phyloP scores from a whole-genome alignment of 2,888 invertebrate species.

The Mythimna vitellina region DNA sequence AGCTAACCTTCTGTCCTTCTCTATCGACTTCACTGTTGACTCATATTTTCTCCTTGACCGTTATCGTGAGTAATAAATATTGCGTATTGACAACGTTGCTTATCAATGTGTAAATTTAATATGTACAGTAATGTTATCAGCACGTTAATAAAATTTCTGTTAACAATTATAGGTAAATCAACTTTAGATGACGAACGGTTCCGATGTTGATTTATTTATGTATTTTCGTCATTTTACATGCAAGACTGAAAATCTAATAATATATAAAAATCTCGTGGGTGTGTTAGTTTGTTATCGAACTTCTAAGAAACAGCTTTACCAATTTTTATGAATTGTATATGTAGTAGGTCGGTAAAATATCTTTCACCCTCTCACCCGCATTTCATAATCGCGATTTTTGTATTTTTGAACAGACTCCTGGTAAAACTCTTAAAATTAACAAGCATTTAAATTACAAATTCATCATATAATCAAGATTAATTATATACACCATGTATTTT shows the following conservation, averaged over 20 bases:
- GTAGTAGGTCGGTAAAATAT: too few species aligned
- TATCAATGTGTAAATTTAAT: slow-evolving; percentile 33
- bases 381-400: too few species aligned
- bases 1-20: background rate
- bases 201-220: background rate
- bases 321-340: too few species aligned
- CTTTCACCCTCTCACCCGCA: too few species aligned
- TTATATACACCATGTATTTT: too few species aligned
- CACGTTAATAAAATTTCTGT: slow-evolving; percentile 11
- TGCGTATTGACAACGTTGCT: slow-evolving; percentile 9
- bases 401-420: too few species aligned
- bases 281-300: too few species aligned
- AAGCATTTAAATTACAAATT: too few species aligned
- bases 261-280: too few species aligned
- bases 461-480: too few species aligned
- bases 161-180: background rate
- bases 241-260: background rate
- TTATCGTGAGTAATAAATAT: slow-evolving; percentile 35
- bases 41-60: slow-evolving; percentile 21
- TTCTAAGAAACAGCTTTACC: too few species aligned
- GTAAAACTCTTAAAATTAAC: too few species aligned
- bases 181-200: background rate
- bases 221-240: background rate
- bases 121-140: slow-evolving; percentile 19
- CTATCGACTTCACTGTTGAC: slow-evolving; percentile 23